Conservation (phyloP, 2,888 invertebrate genomes). For the Xanthorhoe spadicearia region DNA sequence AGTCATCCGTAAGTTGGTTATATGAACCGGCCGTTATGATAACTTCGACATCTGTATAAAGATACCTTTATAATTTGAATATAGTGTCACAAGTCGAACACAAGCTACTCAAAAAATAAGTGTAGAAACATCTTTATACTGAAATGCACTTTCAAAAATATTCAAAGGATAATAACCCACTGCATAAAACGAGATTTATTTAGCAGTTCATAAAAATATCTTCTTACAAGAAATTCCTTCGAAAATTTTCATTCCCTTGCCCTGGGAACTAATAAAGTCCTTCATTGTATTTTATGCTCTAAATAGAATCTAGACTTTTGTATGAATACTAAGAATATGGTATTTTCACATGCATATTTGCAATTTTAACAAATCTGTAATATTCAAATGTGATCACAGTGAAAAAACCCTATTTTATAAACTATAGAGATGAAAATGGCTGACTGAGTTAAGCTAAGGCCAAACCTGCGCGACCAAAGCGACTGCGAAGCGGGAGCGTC, state of each 20-base stretch:
- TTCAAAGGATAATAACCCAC: slow-evolving; percentile 38
- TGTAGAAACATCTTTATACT: not conserved
- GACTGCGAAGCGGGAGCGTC: too few relatives aligned
- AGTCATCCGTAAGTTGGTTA: too few relatives aligned
- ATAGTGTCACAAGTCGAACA: not conserved
- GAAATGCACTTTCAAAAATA: slow-evolving; percentile 32
- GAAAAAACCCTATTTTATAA: not conserved
- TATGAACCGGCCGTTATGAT: too few relatives aligned
- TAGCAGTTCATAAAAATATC: slow-evolving; percentile 31
- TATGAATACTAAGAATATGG: slow-evolving; percentile 13
- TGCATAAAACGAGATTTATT: slow-evolving; percentile 34
- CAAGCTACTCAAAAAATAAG: not conserved
- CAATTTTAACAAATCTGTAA: not conserved
- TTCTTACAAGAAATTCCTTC: slow-evolving; percentile 23
- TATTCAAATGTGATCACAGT: not conserved
- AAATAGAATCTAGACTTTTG: slow-evolving; percentile 13
- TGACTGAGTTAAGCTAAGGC: too few relatives aligned
- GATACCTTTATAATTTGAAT: not conserved
- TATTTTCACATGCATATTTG: slow-evolving; percentile 16
- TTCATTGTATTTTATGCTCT: slow-evolving; percentile 14
- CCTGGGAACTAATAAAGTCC: slow-evolving; percentile 30
- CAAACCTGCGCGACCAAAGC: too few relatives aligned
- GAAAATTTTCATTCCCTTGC: slow-evolving; percentile 31
- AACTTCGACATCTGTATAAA: not conserved
- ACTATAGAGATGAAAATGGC: not conserved